Evolutionary conservation across 53 echinoderm and acorn worm species (phyloP).

Genomic region (Paracentrotus lividus): DNA sequence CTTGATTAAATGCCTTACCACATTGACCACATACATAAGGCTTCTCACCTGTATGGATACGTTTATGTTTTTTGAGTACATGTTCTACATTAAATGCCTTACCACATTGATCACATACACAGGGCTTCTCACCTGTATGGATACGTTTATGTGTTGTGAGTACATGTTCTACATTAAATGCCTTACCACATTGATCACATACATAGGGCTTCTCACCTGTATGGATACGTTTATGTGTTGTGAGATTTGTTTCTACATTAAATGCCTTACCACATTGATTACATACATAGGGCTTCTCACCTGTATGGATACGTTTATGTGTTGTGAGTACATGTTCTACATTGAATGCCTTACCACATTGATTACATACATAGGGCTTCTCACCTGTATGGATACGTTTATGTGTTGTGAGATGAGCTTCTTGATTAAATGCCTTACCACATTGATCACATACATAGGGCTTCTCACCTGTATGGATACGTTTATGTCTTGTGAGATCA

Average conservation of each 20-base stretch:
- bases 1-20: conserved; percentile 47
- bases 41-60: conserved; percentile 50
- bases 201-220: conserved; percentile 56
- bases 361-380: conserved; percentile 53
- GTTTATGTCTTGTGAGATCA: background rate
- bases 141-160: too few species aligned
- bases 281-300: conserved; percentile 56
- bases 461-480: conserved; percentile 50
- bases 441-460: conserved; percentile 54
- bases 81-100: too few species aligned
- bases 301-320: conserved; percentile 17
- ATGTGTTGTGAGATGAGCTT: background rate
- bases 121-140: too few species aligned
- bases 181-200: conserved; percentile 56
- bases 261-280: conserved; percentile 52
- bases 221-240: too few species aligned
- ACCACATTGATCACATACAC: too few species aligned
- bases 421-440: conserved; percentile 47
- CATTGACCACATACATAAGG: conserved; percentile 51
- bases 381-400: conserved; percentile 30
- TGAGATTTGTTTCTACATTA: background rate
- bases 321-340: background rate
- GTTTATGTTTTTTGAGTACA: too few species aligned
- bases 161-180: too few species aligned
- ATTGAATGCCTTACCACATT: conserved; percentile 49